Percentiles rank a stretch among this genome's conserved stretches.
phyloP scores from a whole-genome alignment of 2,888 invertebrate genomes.

The Masnerella sp. region DNA sequence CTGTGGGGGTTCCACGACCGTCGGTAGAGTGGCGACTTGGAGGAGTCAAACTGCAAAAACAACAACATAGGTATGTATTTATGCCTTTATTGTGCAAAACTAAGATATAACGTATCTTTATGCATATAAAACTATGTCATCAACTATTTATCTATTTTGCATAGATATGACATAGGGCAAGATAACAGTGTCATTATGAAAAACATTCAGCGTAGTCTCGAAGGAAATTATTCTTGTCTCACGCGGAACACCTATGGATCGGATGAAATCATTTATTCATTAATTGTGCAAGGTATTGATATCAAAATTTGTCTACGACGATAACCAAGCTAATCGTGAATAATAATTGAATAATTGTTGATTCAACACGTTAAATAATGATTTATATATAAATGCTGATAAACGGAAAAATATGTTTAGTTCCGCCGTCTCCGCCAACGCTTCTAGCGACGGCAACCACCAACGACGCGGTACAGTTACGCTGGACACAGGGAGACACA shows the following conservation, averaged over 20 bases:
- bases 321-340: no score
- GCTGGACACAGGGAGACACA: conserved; percentile 80
- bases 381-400: no score
- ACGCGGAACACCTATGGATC: conserved; percentile 79
- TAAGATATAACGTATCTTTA: no score
- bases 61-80: conserved; percentile 67
- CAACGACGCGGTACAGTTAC: conserved; percentile 79
- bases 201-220: conserved; percentile 79
- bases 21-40: conserved; percentile 79
- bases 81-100: no score
- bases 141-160: no score
- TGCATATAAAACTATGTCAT: no score
- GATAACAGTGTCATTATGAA: conserved; percentile 79
- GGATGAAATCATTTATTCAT: conserved; percentile 79
- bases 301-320: not conserved
- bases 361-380: no score
- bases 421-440: conserved; percentile 81
- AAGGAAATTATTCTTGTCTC: conserved; percentile 80
- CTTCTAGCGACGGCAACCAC: conserved; percentile 79
- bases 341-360: no score
- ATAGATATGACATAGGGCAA: conserved; percentile 77
- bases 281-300: conserved; percentile 79
- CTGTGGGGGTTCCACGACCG: conserved; percentile 79
- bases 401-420: no score
- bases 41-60: conserved; percentile 74